Conservation (phyloP, 1,140 invertebrate genomes). For the roundworm (Caenorhabditis elegans) region DNA sequence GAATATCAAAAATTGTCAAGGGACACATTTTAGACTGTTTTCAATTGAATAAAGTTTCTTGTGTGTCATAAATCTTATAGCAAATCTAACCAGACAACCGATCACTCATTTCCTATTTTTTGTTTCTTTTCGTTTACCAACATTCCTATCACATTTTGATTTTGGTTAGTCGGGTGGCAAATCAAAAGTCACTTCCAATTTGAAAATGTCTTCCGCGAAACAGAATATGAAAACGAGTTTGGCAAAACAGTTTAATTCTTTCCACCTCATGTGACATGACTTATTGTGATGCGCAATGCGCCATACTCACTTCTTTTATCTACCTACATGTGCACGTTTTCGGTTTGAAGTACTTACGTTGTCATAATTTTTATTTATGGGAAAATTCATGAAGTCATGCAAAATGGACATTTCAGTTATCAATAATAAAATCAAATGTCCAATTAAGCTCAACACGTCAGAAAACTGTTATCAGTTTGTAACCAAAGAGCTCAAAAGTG, state of each 20-base stretch:
- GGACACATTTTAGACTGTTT: no score
- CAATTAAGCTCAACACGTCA: neutral
- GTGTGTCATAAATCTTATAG: no score
- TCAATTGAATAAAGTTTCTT: no score
- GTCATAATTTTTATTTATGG: neutral
- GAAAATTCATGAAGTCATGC: neutral
- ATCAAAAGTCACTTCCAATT: constrained; percentile 1
- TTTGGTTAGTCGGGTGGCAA: neutral
- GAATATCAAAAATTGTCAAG: no score
- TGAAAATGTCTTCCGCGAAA: neutral
- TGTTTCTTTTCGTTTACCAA: neutral
- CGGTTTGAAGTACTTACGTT: neutral
- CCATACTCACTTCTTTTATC: neutral
- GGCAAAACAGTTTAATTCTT: constrained; percentile 12
- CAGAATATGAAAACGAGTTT: constrained; percentile 5
- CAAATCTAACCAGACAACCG: no score
- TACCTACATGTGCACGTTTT: neutral
- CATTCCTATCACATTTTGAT: neutral
- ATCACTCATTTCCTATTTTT: neutral
- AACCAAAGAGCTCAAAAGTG: neutral
- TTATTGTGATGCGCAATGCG: neutral
- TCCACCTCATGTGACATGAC: neutral
- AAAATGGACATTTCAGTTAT: neutral
- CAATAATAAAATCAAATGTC: neutral
- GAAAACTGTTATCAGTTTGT: neutral